Evolutionary conservation across 2,113 vertebrate genomes (phyloP), one percentile per base, ranked within the genome.

Genomic region (Rynchops niger): DNA sequence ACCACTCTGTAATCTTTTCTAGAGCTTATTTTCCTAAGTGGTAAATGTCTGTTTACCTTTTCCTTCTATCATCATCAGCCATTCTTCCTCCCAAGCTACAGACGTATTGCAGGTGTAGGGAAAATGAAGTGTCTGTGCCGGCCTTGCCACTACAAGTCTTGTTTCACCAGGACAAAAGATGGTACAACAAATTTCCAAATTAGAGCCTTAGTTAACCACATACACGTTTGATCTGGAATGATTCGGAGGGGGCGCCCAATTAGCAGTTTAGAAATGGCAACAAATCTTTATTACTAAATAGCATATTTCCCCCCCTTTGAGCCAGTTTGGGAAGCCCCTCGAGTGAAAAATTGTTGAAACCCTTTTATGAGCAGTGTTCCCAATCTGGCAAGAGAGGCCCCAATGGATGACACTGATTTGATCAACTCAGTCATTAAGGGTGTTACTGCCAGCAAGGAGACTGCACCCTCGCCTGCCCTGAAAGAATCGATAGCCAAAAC

Each of bases 351-450:
- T 65, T 69, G 32, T 36, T 61, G 83, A 91, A 96, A 82, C 5
- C 8, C 10, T 84, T 69, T 87, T 76, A 89, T 1, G 7, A 86
- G 73, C 3, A 0, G 15, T 1, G 2, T 45, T 83, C 63, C 22
- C 16, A 88, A 1, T 6, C 16, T 49, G 40, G 62, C 19, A 71
- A 94, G 81, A 80, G 85, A 82, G 58, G 55, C 53, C 62, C 42
- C 61, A 89, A 82, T 50, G 58, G 70, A 62, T 65, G 74, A 81
- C 58, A 53, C 40, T 97, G 95, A 97, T 97, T 93, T 95, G 83
- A 97, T 97, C 86, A 97, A 73, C 50, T 79, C 63, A 4, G 40
- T 91, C 95, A 85, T 94, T 94, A 93, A 66, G 89, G 73, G 93
- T 70, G 73, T 93, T 93, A 73, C 58, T 91, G 84, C 62, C 70